Evolutionary conservation across 2,888 invertebrate genomes (phyloP).

Genomic region (Amiota mariae): DNA sequence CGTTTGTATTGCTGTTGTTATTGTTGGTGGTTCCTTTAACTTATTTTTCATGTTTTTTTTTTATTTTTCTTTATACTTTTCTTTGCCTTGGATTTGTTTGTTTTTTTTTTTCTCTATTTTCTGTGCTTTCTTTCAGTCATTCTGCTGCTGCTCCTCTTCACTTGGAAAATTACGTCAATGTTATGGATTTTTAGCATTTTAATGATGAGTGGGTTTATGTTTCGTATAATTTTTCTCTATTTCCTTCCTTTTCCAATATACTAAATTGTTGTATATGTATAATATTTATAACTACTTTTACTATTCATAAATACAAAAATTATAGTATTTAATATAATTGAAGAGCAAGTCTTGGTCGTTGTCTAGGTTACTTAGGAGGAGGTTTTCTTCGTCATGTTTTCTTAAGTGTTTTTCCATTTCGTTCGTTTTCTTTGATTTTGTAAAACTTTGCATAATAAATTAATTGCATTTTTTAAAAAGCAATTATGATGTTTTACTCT

Average conservation of each 20-base stretch:
- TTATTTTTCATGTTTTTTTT: background rate
- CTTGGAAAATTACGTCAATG: conserved; percentile 20
- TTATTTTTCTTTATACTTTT: background rate
- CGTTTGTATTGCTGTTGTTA: no score
- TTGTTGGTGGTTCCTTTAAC: background rate
- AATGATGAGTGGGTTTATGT: conserved; percentile 1
- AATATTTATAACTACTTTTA: no score
- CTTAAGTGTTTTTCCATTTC: conserved; percentile 1
- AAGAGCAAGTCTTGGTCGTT: background rate
- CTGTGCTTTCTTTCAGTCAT: background rate
- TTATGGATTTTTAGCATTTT: conserved; percentile 8
- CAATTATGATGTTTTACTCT: background rate
- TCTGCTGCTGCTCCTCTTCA: background rate
- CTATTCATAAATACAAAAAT: conserved; percentile 5
- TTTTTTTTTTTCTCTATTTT: background rate
- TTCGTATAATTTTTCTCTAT: conserved; percentile 2
- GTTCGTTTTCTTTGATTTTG: background rate
- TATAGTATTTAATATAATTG: conserved; percentile 23
- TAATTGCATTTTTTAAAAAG: conserved; percentile 2
- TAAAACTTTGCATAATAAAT: conserved; percentile 6
- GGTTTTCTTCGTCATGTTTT: no score
- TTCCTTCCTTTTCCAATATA: background rate
- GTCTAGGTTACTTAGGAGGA: background rate
- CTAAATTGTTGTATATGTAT: no score
- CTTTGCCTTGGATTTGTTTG: background rate